Conservation (phyloP, 2,113 vertebrate species). For the Hyaena hyaena region DNA sequence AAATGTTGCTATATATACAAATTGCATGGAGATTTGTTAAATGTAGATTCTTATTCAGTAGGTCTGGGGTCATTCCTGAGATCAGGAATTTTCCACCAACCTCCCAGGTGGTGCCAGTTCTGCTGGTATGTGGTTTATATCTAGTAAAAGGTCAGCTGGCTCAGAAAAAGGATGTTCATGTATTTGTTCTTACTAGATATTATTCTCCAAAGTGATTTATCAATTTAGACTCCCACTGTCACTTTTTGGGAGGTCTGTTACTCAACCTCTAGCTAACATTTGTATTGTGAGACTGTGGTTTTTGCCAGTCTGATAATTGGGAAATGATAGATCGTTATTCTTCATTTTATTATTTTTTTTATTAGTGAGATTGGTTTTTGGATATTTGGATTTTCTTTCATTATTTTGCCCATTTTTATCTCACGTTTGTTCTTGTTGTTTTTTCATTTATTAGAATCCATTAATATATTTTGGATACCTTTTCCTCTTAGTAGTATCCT, state of each 20-base stretch:
- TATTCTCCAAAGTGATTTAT: not conserved
- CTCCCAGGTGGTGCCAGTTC: not conserved
- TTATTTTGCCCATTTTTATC: not conserved
- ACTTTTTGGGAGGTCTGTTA: constrained; percentile 27
- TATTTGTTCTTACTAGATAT: not conserved
- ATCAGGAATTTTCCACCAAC: not conserved
- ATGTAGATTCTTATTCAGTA: not conserved
- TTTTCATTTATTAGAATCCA: not conserved
- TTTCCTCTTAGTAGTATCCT: not conserved
- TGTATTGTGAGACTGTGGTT: not conserved
- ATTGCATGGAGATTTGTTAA: not conserved
- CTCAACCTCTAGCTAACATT: not conserved
- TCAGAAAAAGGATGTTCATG: not conserved
- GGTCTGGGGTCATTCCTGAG: not conserved
- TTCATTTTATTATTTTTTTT: not conserved
- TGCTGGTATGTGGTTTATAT: not conserved
- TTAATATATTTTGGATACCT: not conserved
- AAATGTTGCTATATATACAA: not conserved
- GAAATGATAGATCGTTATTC: not conserved
- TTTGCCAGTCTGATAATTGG: not conserved
- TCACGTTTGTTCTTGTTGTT: not conserved
- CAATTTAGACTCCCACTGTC: not conserved
- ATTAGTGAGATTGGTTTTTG: not conserved
- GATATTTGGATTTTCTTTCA: constrained; percentile 9
- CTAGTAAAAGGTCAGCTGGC: not conserved